Conservation (phyloP, 2,797 vertebrate genomes). For the Molossus molossus region DNA sequence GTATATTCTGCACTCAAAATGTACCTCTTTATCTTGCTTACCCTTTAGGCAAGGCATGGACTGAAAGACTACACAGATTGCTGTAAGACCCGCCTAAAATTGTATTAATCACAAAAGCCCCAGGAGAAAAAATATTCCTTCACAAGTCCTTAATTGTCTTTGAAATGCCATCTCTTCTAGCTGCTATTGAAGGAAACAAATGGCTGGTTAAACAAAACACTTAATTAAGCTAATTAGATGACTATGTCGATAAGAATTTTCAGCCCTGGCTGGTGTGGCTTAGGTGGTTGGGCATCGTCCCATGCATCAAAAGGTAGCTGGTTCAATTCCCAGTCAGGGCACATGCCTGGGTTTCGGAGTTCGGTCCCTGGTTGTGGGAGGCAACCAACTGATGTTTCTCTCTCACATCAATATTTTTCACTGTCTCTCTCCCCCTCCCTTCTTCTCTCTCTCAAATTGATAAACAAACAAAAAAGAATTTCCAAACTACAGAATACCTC, state of each 20-base stretch:
- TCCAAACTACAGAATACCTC: neutral
- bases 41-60: neutral
- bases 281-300: no score
- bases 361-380: no score
- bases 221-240: neutral
- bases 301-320: no score
- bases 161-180: conserved; percentile 37
- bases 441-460: no score
- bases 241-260: conserved; percentile 25
- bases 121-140: neutral
- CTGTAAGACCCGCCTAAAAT: neutral
- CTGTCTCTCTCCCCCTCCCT: no score
- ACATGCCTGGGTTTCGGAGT: no score
- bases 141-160: neutral
- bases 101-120: neutral
- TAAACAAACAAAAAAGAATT: neutral
- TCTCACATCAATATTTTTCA: no score
- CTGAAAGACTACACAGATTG: neutral
- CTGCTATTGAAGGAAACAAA: conserved; percentile 5
- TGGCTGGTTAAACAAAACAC: neutral
- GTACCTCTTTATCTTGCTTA: neutral
- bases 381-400: no score
- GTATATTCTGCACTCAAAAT: neutral
- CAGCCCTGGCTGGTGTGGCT: neutral
- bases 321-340: no score